Evolutionary conservation across 2,113 vertebrate genomes (phyloP), one percentile per base, ranked within the genome.

Genomic region (Dascyllus trimaculatus): DNA sequence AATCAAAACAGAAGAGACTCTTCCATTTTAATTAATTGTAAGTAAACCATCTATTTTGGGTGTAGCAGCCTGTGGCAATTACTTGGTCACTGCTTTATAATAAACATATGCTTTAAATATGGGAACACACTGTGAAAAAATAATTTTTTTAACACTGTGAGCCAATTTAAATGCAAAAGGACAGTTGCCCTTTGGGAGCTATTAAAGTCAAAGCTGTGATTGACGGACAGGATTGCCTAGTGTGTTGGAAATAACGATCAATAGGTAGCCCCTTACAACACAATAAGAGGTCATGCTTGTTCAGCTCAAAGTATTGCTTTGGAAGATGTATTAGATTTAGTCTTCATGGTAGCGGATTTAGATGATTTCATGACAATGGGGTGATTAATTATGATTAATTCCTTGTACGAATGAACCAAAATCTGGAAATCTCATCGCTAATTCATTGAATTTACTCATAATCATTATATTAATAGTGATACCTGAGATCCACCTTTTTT

Each of bases 161-260:
- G 32, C n/a, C 21, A 52, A 11, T 38, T 43, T 43, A 43, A 2
- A 43, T 66, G 0, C 3, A 53, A 43, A 68, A 54, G 17, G 21
- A 11, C 5, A 10, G 9, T 8, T 51, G 59, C 8, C 66, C 54
- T 21, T 57, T 49, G 57, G 26, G 29, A 62, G 62, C 14, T 19
- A 11, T 10, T 40, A 15, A 49, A 19, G 54, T 53, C 54, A 17
- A 45, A 38, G 56, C 48, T 69, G 13, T 65, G 63, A 71, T 6
- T 59, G 80, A 67, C 52, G 9, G 45, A 58, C 25, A 65, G 57
- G 21, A 24, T 11, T n/a, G 52, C 52, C 22, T 21, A 5, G 18
- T 25, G 25, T 43, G 63, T 58, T 81, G 35, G 53, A 69, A 78
- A 73, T 11, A 17, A 11, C 6, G 21, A 85, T 75, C 57, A 43